Base-by-base conservation (phyloP, 2,113 vertebrate genomes). In the Lichenostomus cassidix region DNA sequence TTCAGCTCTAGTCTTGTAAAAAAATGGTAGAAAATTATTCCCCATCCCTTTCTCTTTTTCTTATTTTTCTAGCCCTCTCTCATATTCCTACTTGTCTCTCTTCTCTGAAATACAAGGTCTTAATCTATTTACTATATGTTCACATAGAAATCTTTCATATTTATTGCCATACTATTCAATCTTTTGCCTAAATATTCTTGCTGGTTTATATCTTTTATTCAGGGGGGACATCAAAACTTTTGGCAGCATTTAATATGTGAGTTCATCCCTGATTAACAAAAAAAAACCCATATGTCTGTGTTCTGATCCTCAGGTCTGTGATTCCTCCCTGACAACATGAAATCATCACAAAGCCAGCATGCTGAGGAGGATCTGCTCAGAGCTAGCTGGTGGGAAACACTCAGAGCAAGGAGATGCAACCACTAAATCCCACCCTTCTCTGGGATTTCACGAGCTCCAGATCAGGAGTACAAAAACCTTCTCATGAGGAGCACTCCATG, bases 211-310 rank as follows among this genome's bases (percentile, higher is more conserved):
- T 20, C 3, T 3, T 63, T 94, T 59, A 86, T 35, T 41, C 37
- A 52, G 37, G 35, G 12, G 5, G 6, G 2, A 41, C 69, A 91
- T 25, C 39, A 58, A 82, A 81, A 65, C 9, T 13, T 4, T 22
- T 44, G 28, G 5, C 11, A 64, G 28, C 16, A 33, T 89, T 53
- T 49, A 78, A 67, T 31, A 25, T 4, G 5, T 19, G 19, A 10
- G 2, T 52, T 80, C 59, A 81, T 3, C n/a, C 31, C 41, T 28
- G n/a, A 70, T 53, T 58, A 81, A 42, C 12, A 58, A 20, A 31
- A 63, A 75, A 46, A 27, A 4, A 1, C 1, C 8, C 5, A n/a
- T 5, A 44, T 3, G 2, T 25, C 37, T 65, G 5, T 22, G 10
- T 41, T 70, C 37, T 65, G 55, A 62, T 69, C 31, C 74, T 88